Percentiles rank a stretch among this genome's conserved stretches.
Conservation (phyloP, 2,888 invertebrate species). For the Conomelus anceps region DNA sequence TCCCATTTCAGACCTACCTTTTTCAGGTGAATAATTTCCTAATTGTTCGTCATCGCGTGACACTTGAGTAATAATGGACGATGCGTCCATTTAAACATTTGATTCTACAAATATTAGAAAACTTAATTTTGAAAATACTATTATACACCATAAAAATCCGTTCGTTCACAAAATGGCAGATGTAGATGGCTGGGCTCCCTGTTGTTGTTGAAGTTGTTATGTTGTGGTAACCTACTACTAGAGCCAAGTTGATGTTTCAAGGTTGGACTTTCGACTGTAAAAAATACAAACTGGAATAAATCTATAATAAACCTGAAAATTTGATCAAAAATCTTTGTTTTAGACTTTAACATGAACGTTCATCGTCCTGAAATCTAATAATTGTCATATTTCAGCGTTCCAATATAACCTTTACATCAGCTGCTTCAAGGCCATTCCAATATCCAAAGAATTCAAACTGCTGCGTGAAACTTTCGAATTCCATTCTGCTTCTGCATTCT, state of each 20-base stretch:
- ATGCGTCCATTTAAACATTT: slow-evolving; percentile 91
- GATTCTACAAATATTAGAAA: slow-evolving; percentile 36
- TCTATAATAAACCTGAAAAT: background rate
- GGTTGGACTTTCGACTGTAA: slow-evolving; percentile 2
- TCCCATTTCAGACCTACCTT: slow-evolving; percentile 58
- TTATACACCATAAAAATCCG: slow-evolving; percentile 33
- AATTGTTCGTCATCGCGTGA: slow-evolving; percentile 95
- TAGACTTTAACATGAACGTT: background rate
- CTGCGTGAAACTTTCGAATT: background rate
- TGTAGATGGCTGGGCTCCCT: slow-evolving; percentile 24
- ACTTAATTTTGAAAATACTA: slow-evolving; percentile 28
- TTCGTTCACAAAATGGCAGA: slow-evolving; percentile 37
- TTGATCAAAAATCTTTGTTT: background rate
- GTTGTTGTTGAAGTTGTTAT: slow-evolving; percentile 34
- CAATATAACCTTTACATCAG: background rate
- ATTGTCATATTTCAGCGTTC: background rate
- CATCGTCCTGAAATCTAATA: background rate
- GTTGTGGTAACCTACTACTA: slow-evolving; percentile 20
- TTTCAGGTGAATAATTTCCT: slow-evolving; percentile 85
- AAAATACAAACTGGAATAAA: background rate
- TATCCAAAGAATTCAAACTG: background rate
- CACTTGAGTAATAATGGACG: slow-evolving; percentile 98
- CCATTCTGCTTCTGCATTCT: background rate
- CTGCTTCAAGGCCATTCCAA: background rate
- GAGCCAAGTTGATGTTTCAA: slow-evolving; percentile 16